Evolutionary conservation across 2,888 invertebrate species (phyloP).

Genomic region (Andrena dorsata): DNA sequence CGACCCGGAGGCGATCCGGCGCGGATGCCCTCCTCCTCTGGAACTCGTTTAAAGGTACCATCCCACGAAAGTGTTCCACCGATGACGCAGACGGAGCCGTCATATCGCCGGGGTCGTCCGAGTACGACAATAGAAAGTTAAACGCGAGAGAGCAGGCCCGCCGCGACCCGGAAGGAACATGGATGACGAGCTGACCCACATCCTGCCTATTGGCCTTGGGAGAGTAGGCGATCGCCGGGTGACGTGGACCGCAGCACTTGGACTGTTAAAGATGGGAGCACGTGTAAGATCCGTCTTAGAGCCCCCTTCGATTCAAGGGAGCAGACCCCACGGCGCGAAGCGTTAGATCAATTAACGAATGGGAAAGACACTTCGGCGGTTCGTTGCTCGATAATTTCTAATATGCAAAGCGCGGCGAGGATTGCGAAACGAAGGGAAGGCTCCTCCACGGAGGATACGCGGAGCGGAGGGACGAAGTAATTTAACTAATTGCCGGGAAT

Average conservation of each 20-base stretch:
- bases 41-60: conserved; percentile 38
- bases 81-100: conserved; percentile 64
- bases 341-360: too few relatives aligned
- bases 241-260: conserved; percentile 11
- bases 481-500: conserved; percentile 22
- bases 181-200: conserved; percentile 81
- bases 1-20: conserved; percentile 32
- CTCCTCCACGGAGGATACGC: too few relatives aligned
- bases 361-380: too few relatives aligned
- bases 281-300: too few relatives aligned
- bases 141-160: conserved; percentile 58
- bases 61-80: conserved; percentile 70
- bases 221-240: conserved; percentile 44
- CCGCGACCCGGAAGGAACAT: conserved; percentile 82
- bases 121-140: conserved; percentile 81
- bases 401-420: too few relatives aligned
- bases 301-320: too few relatives aligned
- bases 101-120: conserved; percentile 32
- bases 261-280: too few relatives aligned
- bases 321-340: too few relatives aligned
- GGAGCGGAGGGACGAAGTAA: background rate
- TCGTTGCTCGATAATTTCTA: too few relatives aligned
- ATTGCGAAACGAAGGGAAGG: too few relatives aligned
- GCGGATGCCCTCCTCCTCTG: conserved; percentile 13
- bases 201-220: conserved; percentile 67